phyloP scores from a whole-genome alignment of 2,797 vertebrate species.

The Apogon hyalosoma region DNA sequence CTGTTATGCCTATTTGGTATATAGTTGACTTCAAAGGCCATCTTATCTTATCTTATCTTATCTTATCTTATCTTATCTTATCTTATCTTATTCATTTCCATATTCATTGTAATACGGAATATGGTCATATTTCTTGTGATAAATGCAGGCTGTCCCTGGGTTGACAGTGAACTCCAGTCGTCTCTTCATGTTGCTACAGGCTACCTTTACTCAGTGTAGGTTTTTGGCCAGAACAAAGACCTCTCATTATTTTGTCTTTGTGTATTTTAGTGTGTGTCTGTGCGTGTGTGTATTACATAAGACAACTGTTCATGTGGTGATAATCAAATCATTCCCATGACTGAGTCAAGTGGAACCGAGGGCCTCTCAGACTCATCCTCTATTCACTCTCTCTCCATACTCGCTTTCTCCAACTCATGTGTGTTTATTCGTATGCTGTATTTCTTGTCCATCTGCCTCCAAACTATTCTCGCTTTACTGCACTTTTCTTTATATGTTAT shows the following conservation, averaged over 20 bases:
- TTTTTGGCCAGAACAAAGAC: conserved; percentile 55
- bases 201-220: conserved; percentile 49
- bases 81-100: too few species aligned
- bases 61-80: too few species aligned
- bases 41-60: too few species aligned
- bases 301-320: conserved; percentile 81
- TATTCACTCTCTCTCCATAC: conserved; percentile 36
- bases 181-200: conserved; percentile 37
- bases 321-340: conserved; percentile 86
- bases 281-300: conserved; percentile 80
- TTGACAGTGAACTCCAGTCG: conserved; percentile 17
- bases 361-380: conserved; percentile 73
- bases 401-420: conserved; percentile 29
- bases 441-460: conserved; percentile 27
- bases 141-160: background rate
- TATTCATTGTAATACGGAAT: too few species aligned
- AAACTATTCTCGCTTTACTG: conserved; percentile 38
- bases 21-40: too few species aligned
- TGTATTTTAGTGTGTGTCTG: conserved; percentile 38
- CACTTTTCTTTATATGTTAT: conserved; percentile 36
- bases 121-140: too few species aligned
- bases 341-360: conserved; percentile 74
- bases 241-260: conserved; percentile 61
- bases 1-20: too few species aligned
- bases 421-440: conserved; percentile 38